A percentile compares a stretch with the other conserved stretches of the same genome.
Evolutionary conservation across 2,797 vertebrate species (phyloP).

Genomic region (Eutrigla gurnardus): DNA sequence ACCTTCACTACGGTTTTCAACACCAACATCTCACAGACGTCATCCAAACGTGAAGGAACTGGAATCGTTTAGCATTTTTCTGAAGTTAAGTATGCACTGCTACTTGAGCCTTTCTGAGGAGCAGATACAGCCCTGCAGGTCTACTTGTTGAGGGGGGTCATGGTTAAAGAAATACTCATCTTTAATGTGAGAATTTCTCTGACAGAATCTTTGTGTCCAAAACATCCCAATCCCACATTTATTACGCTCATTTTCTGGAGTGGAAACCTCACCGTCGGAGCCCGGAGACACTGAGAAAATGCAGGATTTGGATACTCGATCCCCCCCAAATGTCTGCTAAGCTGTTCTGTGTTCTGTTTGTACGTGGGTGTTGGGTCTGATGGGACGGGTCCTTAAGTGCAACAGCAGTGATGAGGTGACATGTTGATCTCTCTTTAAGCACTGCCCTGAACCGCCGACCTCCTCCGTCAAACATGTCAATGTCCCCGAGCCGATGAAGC

Average conservation of each 20-base stretch:
- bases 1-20: neutral
- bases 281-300: slow-evolving; percentile 35
- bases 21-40: neutral
- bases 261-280: slow-evolving; percentile 44
- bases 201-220: slow-evolving; percentile 31
- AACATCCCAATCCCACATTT: slow-evolving; percentile 48
- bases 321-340: slow-evolving; percentile 40
- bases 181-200: slow-evolving; percentile 22
- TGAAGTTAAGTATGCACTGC: slow-evolving; percentile 18
- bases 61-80: slow-evolving; percentile 18
- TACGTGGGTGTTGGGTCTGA: slow-evolving; percentile 12
- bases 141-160: slow-evolving; percentile 19
- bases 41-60: slow-evolving; percentile 25
- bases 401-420: slow-evolving; percentile 71
- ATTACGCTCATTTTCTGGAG: slow-evolving; percentile 31
- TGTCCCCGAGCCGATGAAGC: slow-evolving; percentile 28
- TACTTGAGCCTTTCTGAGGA: slow-evolving; percentile 29
- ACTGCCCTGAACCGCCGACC: slow-evolving; percentile 52
- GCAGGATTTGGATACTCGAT: slow-evolving; percentile 51
- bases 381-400: slow-evolving; percentile 36
- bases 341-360: slow-evolving; percentile 22
- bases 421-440: slow-evolving; percentile 66
- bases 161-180: slow-evolving; percentile 17
- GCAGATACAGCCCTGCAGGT: slow-evolving; percentile 31
- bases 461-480: slow-evolving; percentile 47